Conservation (phyloP, 2,113 vertebrate species). For the Okapia johnstoni region DNA sequence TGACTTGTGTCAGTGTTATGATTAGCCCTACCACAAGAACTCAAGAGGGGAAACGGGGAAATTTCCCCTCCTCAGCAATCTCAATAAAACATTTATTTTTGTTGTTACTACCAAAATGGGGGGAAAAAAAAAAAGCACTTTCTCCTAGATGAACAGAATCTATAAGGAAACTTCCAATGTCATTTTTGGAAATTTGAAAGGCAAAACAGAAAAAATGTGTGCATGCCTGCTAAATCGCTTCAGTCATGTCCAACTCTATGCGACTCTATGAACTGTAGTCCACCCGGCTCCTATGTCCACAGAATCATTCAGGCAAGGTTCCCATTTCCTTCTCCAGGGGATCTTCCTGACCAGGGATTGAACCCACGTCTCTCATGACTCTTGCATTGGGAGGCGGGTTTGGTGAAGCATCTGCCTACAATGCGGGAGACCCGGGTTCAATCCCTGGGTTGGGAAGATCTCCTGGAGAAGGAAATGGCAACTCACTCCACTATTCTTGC, state of each 20-base stretch:
- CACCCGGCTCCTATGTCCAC: not conserved
- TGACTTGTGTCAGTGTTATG: not conserved
- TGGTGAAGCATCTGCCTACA: too few species aligned
- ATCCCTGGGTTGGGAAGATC: too few species aligned
- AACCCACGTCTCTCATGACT: not conserved
- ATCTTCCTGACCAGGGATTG: not conserved
- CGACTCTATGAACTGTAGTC: not conserved
- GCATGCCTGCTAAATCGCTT: accelerated
- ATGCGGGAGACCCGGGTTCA: too few species aligned
- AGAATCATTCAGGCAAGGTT: not conserved
- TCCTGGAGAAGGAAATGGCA: too few species aligned
- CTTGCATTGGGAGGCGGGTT: not conserved
- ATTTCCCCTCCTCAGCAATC: not conserved
- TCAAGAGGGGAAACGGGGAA: not conserved
- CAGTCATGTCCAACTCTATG: not conserved
- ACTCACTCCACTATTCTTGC: too few species aligned
- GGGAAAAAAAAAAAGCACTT: not conserved
- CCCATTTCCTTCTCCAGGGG: not conserved
- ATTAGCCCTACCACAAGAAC: not conserved
- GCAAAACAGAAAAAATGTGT: not conserved
- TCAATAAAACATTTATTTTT: not conserved
- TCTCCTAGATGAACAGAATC: not conserved
- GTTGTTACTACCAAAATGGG: not conserved
- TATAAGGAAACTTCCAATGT: not conserved
- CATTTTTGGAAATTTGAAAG: not conserved